Evolutionary conservation across 1,140 invertebrate genomes (phyloP), one percentile per base, ranked within the genome.

Genomic region (Drosophila asahinai): DNA sequence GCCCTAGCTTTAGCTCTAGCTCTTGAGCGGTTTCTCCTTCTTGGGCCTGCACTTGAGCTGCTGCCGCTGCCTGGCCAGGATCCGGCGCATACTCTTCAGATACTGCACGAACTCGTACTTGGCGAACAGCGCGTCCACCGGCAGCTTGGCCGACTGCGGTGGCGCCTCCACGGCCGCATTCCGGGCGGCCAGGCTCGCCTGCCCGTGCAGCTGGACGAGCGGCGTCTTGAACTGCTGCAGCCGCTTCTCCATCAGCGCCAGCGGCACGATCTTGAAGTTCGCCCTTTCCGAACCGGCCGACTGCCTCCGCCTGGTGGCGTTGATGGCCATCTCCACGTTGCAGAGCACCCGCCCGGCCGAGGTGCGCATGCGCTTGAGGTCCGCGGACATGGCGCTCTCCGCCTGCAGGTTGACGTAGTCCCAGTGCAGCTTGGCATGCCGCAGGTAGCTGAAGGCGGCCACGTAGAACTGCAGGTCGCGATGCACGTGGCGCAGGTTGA

Each of bases 401-500:
- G 55, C 40, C 33, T 78, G 66, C 19, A 64, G 12, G 2, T 67
- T 62, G 17, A 58, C 43, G 14, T 58, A 60, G 60, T 92, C 90
- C 49, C 54, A 90, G 52, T 90, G 64, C 2, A 86, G 22, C 49
- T 90, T 76, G 3, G 75, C 67, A 49, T 84, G 77, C 2, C 73
- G 72, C 42, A 92, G 22, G 48, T 92, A 92, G 30, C 77, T 83
- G 9, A 92, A 92, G 25, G 77, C 64, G 27, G 80, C 90, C 40
- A 90, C 86, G 14, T 90, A 92, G 14, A 83, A 71, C n/a, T 92
- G 90, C 33, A 92, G 19, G 27, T 92, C 82, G 12, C 74, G 68
- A 58, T 92, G 87, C 14, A 73, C 70, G 25, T 74, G 80, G 6
- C 90, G 90, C 22, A 92, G 51, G 2, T 61, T 36, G 5, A 92